phyloP scores from a whole-genome alignment of 2,113 vertebrate genomes.

The Callorhinus ursinus region DNA sequence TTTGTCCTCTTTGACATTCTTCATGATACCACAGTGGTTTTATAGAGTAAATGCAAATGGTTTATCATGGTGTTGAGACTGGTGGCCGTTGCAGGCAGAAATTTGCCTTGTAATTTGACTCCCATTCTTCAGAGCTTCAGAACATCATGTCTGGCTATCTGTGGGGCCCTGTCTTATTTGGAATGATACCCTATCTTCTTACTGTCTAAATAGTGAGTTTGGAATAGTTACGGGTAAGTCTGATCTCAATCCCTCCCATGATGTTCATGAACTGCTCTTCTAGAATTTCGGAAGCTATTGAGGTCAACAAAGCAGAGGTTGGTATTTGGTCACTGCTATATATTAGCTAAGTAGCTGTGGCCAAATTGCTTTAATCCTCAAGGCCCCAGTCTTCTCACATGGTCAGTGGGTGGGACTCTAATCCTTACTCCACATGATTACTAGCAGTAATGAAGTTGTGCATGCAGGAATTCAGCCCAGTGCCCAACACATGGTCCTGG shows the following conservation, averaged over 20 bases:
- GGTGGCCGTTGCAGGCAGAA: not conserved
- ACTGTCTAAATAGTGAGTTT: not conserved
- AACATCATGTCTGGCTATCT: not conserved
- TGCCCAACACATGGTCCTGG: not conserved
- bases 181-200: not conserved
- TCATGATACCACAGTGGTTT: not conserved
- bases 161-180: not conserved
- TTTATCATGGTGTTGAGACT: not conserved
- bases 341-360: not conserved
- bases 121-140: not conserved
- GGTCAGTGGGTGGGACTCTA: fast-evolving
- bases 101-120: not conserved
- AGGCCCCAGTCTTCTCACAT: not conserved
- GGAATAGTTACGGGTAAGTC: not conserved
- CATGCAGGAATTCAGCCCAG: not conserved
- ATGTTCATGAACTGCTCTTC: not conserved
- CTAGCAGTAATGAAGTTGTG: not conserved
- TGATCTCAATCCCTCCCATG: not conserved
- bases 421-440: not conserved
- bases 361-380: not conserved
- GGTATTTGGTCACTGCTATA: not conserved
- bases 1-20: not conserved
- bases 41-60: not conserved
- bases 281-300: not conserved
- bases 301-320: not conserved